phyloP scores from a whole-genome alignment of 2,797 vertebrate species.

The Protosalanx chinensis region DNA sequence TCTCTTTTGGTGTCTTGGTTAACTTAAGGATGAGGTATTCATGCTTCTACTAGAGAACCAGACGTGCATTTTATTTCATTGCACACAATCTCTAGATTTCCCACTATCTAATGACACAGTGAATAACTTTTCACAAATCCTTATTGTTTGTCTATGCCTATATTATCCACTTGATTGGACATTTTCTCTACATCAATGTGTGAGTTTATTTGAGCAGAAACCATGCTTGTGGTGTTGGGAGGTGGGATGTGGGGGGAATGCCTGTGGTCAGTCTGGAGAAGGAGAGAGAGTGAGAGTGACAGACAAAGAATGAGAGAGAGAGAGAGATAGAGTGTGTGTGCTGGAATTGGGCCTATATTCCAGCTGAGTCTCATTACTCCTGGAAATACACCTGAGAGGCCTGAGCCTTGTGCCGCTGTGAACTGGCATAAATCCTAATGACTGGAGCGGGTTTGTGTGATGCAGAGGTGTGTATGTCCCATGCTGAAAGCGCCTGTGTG shows the following conservation, averaged over 20 bases:
- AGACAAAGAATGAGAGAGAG: not conserved
- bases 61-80: too few species aligned
- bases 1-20: slow-evolving; percentile 5
- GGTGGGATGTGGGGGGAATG: not conserved
- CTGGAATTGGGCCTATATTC: slow-evolving; percentile 12
- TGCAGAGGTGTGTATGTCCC: slow-evolving; percentile 9
- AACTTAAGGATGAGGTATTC: too few species aligned
- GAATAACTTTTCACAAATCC: not conserved
- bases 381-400: slow-evolving; percentile 34
- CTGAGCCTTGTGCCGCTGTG: slow-evolving; percentile 3
- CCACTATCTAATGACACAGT: not conserved
- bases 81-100: too few species aligned
- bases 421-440: slow-evolving; percentile 31
- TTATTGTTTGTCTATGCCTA: not conserved
- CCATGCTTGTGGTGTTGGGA: slow-evolving; percentile 1
- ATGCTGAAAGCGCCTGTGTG: slow-evolving; percentile 1
- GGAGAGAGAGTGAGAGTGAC: not conserved
- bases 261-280: slow-evolving; percentile 7
- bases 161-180: too few species aligned
- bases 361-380: slow-evolving; percentile 29
- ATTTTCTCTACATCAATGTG: too few species aligned
- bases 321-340: slow-evolving; percentile 5
- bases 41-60: too few species aligned
- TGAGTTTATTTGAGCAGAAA: not conserved
- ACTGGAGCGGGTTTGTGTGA: slow-evolving; percentile 21